Evolutionary conservation across 1,140 invertebrate genomes (phyloP), one percentile per base, ranked within the genome.

Genomic region (Himalopsyche phryganea): DNA sequence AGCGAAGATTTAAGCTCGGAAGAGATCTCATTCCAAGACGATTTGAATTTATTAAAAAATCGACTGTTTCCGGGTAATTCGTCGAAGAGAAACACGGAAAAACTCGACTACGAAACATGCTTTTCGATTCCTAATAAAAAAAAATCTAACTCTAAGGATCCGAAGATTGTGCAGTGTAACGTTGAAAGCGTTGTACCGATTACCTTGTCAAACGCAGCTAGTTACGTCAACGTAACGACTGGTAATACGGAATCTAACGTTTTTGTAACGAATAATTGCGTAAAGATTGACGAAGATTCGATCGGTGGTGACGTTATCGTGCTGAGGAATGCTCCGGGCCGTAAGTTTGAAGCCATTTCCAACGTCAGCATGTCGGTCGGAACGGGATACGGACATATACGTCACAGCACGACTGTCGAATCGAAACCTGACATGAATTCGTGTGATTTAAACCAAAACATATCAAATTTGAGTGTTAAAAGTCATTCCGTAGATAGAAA

Each of bases 341-440:
- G 15, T 28, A 42, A 42, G 13, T 19, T 36, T 13, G 15, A 28
- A 10, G 10, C 46, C 5, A 17, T 48, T 9, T 28, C 46, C 6
- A 33, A 17, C n/a, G 19, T 23, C 9, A 33, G 33, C n/a, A 11
- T 61, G 13, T 50, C 53, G 10, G 41, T 50, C 6, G 45, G 54
- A 6, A 38, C 50, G 1, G 52, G 52, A 2, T 60, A 60, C 38
- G 61, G 57, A 6, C 61, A 63, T 15, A 51, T 60, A 7, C 36
- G 41, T 11, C 57, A 60, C 38, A 63, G 51, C 11, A 55, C 51
- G 0, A 55, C 50, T 2, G 33, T 40, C 18, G 51, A 36, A 14
- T 40, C 47, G n/a, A 45, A 45, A 45, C 9, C 42, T 20, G 14
- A 28, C 9, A 9, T 5, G 3, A 28, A 28, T 9, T 5, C 23